Evolutionary conservation across 2,888 invertebrate species (phyloP).

Genomic region (Catonia carolina): DNA sequence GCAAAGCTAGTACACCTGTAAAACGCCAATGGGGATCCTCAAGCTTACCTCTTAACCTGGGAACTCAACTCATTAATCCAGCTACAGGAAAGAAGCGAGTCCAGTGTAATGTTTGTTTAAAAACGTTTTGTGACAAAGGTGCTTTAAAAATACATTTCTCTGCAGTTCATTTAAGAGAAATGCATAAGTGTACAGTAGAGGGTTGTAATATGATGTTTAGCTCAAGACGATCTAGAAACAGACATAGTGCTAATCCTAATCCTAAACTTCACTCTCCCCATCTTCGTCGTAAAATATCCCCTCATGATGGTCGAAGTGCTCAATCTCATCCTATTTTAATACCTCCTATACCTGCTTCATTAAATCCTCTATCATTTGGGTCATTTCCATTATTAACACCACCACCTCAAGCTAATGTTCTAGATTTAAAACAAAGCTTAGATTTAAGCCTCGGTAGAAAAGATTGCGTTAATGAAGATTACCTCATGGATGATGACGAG

Average conservation of each 20-base stretch:
- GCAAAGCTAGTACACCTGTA: slow-evolving; percentile 64
- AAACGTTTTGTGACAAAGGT: slow-evolving; percentile 99
- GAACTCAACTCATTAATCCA: slow-evolving; percentile 86
- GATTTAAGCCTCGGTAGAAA: slow-evolving; percentile 47
- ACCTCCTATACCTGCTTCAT: slow-evolving; percentile 60
- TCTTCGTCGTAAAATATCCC: slow-evolving; percentile 85
- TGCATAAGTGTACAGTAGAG: slow-evolving; percentile 99
- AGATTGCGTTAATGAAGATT: slow-evolving; percentile 41
- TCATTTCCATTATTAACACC: slow-evolving; percentile 71
- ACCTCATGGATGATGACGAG: slow-evolving; percentile 52
- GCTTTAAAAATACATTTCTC: slow-evolving; percentile 99
- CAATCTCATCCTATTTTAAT: slow-evolving; percentile 76
- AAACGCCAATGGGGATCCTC: slow-evolving; percentile 69
- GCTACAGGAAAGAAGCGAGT: slow-evolving; percentile 94
- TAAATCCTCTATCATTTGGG: slow-evolving; percentile 68
- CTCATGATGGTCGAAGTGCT: slow-evolving; percentile 85
- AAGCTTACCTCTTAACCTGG: slow-evolving; percentile 69
- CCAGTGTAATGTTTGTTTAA: slow-evolving; percentile 95
- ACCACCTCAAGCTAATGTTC: slow-evolving; percentile 46
- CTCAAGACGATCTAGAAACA: slow-evolving; percentile 87
- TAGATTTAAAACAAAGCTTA: slow-evolving; percentile 59
- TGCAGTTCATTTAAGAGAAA: slow-evolving; percentile 96
- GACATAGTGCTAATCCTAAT: slow-evolving; percentile 97
- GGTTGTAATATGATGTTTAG: slow-evolving; percentile 99
- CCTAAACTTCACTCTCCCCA: slow-evolving; percentile 97